These are phyloP conservation scores for Phrynocephalus versicolor DNA, from an alignment of 2,113 vertebrate genomes.

Conservation along the genomic window DNA sequence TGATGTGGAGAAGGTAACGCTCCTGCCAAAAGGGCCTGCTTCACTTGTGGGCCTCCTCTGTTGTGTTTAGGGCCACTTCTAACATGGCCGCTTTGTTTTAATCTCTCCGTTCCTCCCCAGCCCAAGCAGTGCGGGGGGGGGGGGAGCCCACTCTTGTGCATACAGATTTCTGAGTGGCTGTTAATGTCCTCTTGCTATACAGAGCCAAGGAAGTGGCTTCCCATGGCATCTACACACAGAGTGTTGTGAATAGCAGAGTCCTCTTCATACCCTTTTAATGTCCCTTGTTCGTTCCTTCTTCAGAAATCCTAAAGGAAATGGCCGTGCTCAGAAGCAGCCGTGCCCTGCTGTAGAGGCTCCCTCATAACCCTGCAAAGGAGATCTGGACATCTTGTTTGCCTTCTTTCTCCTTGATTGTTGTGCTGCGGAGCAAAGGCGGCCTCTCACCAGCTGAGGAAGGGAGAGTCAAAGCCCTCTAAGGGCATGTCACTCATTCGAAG, in stretches of 20 bases:
- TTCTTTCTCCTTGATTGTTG: not conserved
- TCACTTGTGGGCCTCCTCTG: not conserved
- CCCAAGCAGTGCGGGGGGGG: too few relatives aligned
- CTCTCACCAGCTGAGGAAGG: not conserved
- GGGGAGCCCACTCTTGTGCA: not conserved
- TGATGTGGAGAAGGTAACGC: conserved; percentile 86
- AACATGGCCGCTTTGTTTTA: not conserved
- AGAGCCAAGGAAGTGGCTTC: not conserved
- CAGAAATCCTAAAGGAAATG: too few relatives aligned
- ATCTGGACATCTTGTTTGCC: not conserved
- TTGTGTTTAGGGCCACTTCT: not conserved
- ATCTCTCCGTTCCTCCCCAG: not conserved
- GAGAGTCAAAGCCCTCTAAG: conserved; percentile 2
- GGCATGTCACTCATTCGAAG: not conserved
- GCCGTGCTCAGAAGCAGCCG: too few relatives aligned
- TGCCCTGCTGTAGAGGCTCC: not conserved
- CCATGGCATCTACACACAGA: not conserved
- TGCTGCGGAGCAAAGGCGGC: not conserved
- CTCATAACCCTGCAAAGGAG: not conserved
- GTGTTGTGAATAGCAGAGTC: not conserved
- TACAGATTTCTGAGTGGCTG: not conserved
- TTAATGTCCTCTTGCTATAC: too few relatives aligned
- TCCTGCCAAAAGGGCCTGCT: not conserved
- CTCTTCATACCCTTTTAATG: not conserved
- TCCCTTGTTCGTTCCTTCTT: not conserved